Evolutionary conservation across 2,888 invertebrate genomes (phyloP).

Genomic region (Sinodicranocentrus sp.): DNA sequence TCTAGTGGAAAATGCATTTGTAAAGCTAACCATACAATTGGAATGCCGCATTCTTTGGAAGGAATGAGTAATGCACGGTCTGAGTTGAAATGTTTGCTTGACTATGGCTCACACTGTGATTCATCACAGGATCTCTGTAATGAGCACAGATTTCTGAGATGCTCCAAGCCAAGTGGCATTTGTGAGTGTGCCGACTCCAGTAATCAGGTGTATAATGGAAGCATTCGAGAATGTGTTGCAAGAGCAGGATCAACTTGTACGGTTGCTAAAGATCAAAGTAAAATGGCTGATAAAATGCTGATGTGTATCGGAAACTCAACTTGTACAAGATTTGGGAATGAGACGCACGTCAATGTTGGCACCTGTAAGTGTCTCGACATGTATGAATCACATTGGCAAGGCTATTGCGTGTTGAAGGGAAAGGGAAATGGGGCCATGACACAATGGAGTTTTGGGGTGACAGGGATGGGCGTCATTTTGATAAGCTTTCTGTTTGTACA

Average conservation of each 20-base stretch:
- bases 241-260: slow-evolving; percentile 44
- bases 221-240: slow-evolving; percentile 38
- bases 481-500: neutral
- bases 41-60: slow-evolving; percentile 19
- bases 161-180: slow-evolving; percentile 35
- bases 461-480: neutral
- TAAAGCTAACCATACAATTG: slow-evolving; percentile 31
- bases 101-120: slow-evolving; percentile 47
- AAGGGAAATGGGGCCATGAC: neutral
- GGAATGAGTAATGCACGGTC: neutral
- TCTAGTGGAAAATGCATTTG: slow-evolving; percentile 11
- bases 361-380: slow-evolving; percentile 50
- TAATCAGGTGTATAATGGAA: slow-evolving; percentile 44
- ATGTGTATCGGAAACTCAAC: slow-evolving; percentile 52
- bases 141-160: slow-evolving; percentile 51
- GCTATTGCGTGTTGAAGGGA: slow-evolving; percentile 43
- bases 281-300: neutral
- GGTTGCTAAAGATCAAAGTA: neutral
- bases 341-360: slow-evolving; percentile 22
- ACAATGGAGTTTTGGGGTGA: neutral
- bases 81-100: slow-evolving; percentile 38
- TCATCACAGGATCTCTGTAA: slow-evolving; percentile 41
- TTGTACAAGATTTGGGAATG: slow-evolving; percentile 32
- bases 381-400: slow-evolving; percentile 58
- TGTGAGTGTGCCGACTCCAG: slow-evolving; percentile 47